Percentiles rank a stretch among this genome's conserved stretches.
These are phyloP conservation scores for Athalia circularis DNA, from an alignment of 2,888 invertebrate species.

Conservation along the genomic window DNA sequence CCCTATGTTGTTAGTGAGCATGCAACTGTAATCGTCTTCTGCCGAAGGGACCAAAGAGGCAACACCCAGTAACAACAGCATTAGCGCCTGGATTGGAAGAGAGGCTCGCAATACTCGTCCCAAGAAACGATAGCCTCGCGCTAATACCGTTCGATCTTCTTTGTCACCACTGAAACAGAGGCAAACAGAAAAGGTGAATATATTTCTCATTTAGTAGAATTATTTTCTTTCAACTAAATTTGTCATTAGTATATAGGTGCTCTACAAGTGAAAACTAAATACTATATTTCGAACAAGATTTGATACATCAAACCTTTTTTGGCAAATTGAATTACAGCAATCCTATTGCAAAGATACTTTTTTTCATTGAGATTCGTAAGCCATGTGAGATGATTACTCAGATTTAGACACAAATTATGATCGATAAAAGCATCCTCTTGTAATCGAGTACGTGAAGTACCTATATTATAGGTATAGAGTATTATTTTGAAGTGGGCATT, in stretches of 20 bases:
- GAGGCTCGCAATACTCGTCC: slow-evolving; percentile 93
- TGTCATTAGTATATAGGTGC: neutral
- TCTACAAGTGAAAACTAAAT: slow-evolving; percentile 38
- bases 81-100: slow-evolving; percentile 94
- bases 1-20: slow-evolving; percentile 88
- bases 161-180: slow-evolving; percentile 74
- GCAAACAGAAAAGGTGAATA: slow-evolving; percentile 7
- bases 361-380: too few species aligned
- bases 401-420: too few species aligned
- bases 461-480: neutral
- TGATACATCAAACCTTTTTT: too few species aligned
- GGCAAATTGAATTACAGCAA: too few species aligned
- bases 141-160: slow-evolving; percentile 79
- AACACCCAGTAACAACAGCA: slow-evolving; percentile 93
- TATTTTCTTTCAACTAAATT: neutral
- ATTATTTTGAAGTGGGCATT: slow-evolving; percentile 7
- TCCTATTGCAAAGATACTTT: too few species aligned
- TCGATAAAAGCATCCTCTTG: neutral
- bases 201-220: neutral
- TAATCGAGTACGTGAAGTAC: neutral
- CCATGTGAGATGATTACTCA: too few species aligned
- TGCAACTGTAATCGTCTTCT: slow-evolving; percentile 90
- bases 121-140: slow-evolving; percentile 88
- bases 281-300: neutral
- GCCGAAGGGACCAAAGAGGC: slow-evolving; percentile 94